phyloP scores from a whole-genome alignment of 2,797 vertebrate genomes.

The Crocidura indochinensis region DNA sequence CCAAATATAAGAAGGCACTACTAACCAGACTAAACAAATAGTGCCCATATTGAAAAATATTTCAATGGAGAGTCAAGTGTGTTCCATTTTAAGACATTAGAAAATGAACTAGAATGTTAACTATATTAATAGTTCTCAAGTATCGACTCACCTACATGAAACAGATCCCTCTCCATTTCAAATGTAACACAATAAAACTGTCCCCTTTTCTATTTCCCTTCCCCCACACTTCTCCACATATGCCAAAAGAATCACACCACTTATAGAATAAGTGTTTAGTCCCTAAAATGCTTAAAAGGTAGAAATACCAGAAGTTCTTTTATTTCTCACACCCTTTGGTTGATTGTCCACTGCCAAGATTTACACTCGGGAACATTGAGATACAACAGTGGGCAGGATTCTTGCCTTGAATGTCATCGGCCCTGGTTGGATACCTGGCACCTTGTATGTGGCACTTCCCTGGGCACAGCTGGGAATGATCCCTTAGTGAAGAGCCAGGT shows the following conservation, averaged over 20 bases:
- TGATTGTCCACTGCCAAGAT: not conserved
- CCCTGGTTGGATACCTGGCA: too few species aligned
- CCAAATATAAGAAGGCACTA: not conserved
- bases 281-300: not conserved
- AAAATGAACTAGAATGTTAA: too few species aligned
- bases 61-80: not conserved
- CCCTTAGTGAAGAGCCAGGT: too few species aligned
- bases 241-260: not conserved
- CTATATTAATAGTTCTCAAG: not conserved
- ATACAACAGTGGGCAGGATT: too few species aligned
- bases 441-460: too few species aligned
- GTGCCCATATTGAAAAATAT: not conserved
- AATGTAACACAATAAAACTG: not conserved
- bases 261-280: not conserved
- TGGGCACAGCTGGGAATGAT: too few species aligned
- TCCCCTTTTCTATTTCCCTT: not conserved
- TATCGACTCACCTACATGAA: not conserved
- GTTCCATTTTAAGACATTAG: not conserved
- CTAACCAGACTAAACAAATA: not conserved
- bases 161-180: not conserved
- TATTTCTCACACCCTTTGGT: not conserved
- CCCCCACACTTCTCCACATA: not conserved
- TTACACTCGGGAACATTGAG: too few species aligned
- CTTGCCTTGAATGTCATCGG: too few species aligned
- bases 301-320: not conserved